Percentiles rank a stretch among this genome's conserved stretches.
Evolutionary conservation across 1,140 invertebrate species (phyloP).

Genomic region (Riptortus pedestris): DNA sequence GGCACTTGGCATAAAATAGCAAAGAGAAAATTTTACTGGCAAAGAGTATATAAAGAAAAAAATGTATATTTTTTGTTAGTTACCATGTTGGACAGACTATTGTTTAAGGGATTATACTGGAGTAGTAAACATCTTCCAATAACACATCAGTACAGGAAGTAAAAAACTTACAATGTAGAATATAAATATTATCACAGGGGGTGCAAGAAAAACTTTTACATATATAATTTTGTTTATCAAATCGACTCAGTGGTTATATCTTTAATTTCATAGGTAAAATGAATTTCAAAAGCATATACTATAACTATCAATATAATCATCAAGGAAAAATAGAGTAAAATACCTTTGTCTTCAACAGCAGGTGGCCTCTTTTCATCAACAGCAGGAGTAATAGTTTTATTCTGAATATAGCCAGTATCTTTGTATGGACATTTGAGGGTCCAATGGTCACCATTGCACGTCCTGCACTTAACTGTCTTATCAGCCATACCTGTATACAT

Average conservation of each 20-base stretch:
- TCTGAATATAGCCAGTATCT: constrained; percentile 61
- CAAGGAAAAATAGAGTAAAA: too few species aligned
- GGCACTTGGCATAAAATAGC: too few species aligned
- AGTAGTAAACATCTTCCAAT: too few species aligned
- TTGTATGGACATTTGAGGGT: constrained; percentile 95
- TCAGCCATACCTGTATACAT: constrained; percentile 40
- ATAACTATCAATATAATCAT: too few species aligned
- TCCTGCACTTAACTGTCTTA: constrained; percentile 84
- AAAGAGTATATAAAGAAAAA: not conserved
- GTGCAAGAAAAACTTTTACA: not conserved
- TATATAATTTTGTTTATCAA: not conserved
- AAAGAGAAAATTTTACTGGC: too few species aligned
- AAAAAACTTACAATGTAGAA: too few species aligned
- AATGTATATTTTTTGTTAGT: not conserved
- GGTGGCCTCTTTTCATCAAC: constrained; percentile 20
- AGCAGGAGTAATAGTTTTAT: constrained; percentile 35
- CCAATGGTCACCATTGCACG: constrained; percentile 94
- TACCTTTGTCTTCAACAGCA: constrained; percentile 22
- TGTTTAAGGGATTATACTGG: too few species aligned
- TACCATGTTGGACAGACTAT: too few species aligned
- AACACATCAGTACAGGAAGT: too few species aligned
- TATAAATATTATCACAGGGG: too few species aligned
- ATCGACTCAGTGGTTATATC: not conserved
- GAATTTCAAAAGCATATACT: too few species aligned
- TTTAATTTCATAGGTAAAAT: not conserved